Conservation (phyloP, 2,888 invertebrate genomes). For the Drosophila pegasa region DNA sequence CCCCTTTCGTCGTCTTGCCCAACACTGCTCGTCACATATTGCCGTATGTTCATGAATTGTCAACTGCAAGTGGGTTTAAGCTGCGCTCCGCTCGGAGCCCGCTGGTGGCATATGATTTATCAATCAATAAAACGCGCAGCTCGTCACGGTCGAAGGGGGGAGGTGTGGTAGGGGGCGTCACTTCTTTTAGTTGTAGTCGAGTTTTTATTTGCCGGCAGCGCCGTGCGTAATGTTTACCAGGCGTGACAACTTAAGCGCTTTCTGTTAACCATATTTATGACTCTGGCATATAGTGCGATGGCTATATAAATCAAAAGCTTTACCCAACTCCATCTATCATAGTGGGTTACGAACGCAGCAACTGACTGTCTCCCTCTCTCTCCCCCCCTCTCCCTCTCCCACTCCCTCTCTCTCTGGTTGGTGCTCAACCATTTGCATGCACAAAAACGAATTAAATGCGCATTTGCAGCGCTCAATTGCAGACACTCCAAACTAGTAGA, state of each 20-base stretch:
- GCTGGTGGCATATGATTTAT: background rate
- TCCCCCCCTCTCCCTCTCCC: background rate
- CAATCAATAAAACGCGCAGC: background rate
- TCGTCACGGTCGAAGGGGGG: no score
- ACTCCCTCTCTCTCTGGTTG: background rate
- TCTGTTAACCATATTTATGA: slow-evolving; percentile 60
- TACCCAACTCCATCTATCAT: slow-evolving; percentile 75
- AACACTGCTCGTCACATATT: background rate
- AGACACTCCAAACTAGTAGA: slow-evolving; percentile 42
- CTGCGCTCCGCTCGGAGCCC: background rate
- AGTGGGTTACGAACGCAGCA: slow-evolving; percentile 49
- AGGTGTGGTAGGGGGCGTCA: no score
- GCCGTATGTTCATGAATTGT: background rate
- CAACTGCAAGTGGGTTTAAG: background rate
- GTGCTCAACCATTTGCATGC: slow-evolving; percentile 33
- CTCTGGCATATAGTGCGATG: slow-evolving; percentile 56
- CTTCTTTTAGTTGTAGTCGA: background rate
- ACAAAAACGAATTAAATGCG: slow-evolving; percentile 75
- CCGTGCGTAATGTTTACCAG: slow-evolving; percentile 23
- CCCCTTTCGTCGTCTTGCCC: no score
- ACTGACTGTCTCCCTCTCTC: background rate
- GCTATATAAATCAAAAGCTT: slow-evolving; percentile 77
- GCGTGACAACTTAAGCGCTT: slow-evolving; percentile 54
- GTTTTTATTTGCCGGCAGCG: slow-evolving; percentile 4
- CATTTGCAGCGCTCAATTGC: slow-evolving; percentile 69